Percentiles rank a stretch among this genome's conserved stretches.
Evolutionary conservation across 53 echinoderm and acorn worm species (phyloP).

Genomic region (Astropecten irregularis): DNA sequence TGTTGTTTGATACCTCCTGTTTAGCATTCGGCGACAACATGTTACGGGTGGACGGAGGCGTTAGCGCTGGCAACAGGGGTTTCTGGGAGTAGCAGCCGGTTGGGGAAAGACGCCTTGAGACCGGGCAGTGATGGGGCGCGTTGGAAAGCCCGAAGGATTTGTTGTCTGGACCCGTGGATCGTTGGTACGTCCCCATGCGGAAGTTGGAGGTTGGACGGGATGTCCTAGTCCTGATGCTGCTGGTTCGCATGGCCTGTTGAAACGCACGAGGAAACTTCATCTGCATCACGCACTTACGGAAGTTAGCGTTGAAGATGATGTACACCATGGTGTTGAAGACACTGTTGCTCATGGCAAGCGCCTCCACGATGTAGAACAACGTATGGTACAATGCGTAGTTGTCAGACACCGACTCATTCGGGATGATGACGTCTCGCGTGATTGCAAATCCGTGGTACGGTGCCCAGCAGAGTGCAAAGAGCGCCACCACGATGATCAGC

Average conservation of each 20-base stretch:
- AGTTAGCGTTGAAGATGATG: conserved; percentile 89
- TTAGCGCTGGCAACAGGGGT: neutral
- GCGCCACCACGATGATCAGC: conserved; percentile 85
- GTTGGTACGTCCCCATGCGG: conserved; percentile 44
- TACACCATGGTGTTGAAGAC: conserved; percentile 92
- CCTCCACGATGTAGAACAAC: conserved; percentile 85
- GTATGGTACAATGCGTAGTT: conserved; percentile 58
- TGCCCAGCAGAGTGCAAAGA: conserved; percentile 92
- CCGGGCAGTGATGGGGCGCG: conserved; percentile 7
- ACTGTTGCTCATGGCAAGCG: conserved; percentile 91
- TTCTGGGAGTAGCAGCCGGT: neutral
- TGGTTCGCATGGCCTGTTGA: conserved; percentile 25
- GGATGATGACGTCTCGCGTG: conserved; percentile 77
- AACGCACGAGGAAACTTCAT: conserved; percentile 63
- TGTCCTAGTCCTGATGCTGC: conserved; percentile 26
- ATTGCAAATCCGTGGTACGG: conserved; percentile 86
- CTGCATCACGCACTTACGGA: conserved; percentile 86
- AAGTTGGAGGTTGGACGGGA: conserved; percentile 42
- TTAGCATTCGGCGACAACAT: neutral
- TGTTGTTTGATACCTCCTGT: conserved; percentile 3
- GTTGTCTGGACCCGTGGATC: conserved; percentile 39
- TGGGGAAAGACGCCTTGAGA: neutral
- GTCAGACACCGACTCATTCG: conserved; percentile 40
- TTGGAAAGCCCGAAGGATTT: conserved; percentile 13
- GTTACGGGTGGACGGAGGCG: neutral